These are phyloP conservation scores for Ceratotherium simum DNA, from an alignment of 2,113 vertebrate genomes.

Conservation along the genomic window DNA sequence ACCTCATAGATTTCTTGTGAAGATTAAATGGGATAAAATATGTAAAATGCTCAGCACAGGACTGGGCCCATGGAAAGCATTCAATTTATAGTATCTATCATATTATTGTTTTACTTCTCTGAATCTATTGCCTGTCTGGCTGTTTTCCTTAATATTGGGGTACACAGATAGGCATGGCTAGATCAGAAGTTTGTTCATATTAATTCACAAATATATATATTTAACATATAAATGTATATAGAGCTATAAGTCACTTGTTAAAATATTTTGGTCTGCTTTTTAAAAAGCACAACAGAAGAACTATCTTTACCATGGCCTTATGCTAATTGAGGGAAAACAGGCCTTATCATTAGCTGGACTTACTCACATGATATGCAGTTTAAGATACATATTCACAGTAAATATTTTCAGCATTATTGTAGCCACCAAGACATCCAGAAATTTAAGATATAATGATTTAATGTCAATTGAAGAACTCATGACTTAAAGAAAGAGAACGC, in stretches of 20 bases:
- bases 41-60: neutral
- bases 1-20: neutral
- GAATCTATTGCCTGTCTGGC: neutral
- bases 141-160: neutral
- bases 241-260: neutral
- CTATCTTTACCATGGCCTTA: neutral
- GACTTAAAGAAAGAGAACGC: neutral
- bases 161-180: neutral
- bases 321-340: neutral
- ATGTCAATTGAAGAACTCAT: slow-evolving; percentile 50
- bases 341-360: neutral
- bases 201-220: neutral
- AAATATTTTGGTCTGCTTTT: slow-evolving; percentile 38
- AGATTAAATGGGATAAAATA: neutral
- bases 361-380: neutral
- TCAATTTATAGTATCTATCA: neutral
- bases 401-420: neutral
- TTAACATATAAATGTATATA: neutral
- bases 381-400: neutral
- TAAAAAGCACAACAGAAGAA: neutral
- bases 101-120: neutral
- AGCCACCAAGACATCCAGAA: neutral
- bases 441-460: neutral
- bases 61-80: neutral
- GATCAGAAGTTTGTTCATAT: neutral